Conservation (phyloP, 1,140 invertebrate genomes). For the Saccostrea echinata region DNA sequence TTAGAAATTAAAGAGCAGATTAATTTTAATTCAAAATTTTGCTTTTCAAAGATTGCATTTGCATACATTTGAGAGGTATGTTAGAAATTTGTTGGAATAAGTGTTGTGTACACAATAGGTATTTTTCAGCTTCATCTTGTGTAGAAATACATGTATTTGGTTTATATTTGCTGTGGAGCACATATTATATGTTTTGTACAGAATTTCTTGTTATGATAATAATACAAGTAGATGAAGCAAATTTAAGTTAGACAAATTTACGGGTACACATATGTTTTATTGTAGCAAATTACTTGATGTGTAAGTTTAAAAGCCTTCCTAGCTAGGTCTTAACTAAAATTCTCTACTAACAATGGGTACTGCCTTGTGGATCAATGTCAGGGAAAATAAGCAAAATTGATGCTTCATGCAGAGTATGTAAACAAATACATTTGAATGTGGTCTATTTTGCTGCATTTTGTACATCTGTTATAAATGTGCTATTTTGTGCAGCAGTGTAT, state of each 20-base stretch:
- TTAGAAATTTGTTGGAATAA: background rate
- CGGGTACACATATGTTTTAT: background rate
- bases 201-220: background rate
- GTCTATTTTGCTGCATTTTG: background rate
- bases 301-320: background rate
- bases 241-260: no score
- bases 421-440: background rate
- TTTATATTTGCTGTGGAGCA: background rate
- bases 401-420: background rate
- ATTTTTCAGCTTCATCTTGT: background rate
- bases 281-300: conserved; percentile 32
- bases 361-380: background rate
- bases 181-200: background rate
- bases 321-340: conserved; percentile 9
- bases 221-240: no score
- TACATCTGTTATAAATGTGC: background rate
- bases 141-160: background rate
- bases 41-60: conserved; percentile 50
- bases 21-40: background rate
- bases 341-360: conserved; percentile 19
- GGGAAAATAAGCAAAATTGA: background rate
- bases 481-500: background rate
- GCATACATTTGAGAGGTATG: conserved; percentile 56
- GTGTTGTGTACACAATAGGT: background rate
- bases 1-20: no score